phyloP scores from a whole-genome alignment of 2,113 vertebrate genomes.

The Apistogramma diplotaenia region DNA sequence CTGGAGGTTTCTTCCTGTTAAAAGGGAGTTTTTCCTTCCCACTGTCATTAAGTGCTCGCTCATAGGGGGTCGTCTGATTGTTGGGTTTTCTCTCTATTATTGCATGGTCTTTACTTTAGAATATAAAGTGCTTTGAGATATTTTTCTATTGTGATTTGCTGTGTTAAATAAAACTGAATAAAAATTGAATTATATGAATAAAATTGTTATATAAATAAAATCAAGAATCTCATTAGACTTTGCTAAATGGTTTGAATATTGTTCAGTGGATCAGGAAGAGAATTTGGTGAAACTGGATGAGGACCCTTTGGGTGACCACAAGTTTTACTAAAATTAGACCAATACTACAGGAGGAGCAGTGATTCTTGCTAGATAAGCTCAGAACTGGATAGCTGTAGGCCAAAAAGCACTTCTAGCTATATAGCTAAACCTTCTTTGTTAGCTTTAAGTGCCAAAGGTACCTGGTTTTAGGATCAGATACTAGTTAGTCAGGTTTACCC shows the following conservation, averaged over 20 bases:
- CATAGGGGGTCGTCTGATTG: too few relatives aligned
- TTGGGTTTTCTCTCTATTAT: too few relatives aligned
- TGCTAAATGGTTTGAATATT: not conserved
- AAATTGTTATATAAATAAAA: not conserved
- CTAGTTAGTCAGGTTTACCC: not conserved
- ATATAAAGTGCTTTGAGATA: too few relatives aligned
- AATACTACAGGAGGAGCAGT: not conserved
- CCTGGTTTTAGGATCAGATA: not conserved
- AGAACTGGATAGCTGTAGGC: not conserved
- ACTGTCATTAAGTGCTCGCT: too few relatives aligned
- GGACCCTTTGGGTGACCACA: not conserved
- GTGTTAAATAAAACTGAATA: too few relatives aligned
- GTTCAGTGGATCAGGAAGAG: not conserved
- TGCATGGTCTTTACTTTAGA: too few relatives aligned
- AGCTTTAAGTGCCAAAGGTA: not conserved
- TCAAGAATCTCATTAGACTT: not conserved
- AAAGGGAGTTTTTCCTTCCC: too few relatives aligned
- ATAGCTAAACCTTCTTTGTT: rapidly evolving
- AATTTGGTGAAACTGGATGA: not conserved
- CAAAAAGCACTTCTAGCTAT: not conserved
- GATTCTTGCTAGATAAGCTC: not conserved
- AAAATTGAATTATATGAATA: too few relatives aligned
- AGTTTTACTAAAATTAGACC: too few relatives aligned
- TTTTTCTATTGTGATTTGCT: too few relatives aligned
- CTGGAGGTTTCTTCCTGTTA: too few relatives aligned